Conservation (phyloP, 1,140 invertebrate genomes). For the Mactra quadrangularis region DNA sequence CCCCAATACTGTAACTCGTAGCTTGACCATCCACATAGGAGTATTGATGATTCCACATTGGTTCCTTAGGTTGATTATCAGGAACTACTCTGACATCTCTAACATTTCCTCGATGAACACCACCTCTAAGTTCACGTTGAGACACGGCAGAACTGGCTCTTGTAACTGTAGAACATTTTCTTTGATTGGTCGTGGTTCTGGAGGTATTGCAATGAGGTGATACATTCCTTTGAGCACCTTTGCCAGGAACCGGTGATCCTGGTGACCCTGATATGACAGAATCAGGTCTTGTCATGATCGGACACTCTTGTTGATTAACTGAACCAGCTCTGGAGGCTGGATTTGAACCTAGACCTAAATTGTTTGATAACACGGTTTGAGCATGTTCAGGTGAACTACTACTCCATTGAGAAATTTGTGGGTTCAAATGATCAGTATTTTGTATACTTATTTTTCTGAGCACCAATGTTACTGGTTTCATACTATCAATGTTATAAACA, state of each 20-base stretch:
- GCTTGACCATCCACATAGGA: constrained; percentile 37
- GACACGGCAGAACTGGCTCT: constrained; percentile 10
- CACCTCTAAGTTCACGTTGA: constrained; percentile 3
- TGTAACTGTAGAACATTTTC: background rate
- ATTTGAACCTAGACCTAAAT: background rate
- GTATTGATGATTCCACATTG: constrained; percentile 46
- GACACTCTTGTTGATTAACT: background rate
- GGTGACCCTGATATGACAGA: background rate
- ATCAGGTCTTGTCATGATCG: background rate
- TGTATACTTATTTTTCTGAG: constrained; percentile 60
- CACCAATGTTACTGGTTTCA: constrained; percentile 51
- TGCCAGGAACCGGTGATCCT: background rate
- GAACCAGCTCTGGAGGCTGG: background rate
- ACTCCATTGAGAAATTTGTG: background rate
- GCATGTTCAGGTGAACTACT: background rate
- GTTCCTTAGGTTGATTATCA: constrained; percentile 38
- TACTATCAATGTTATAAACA: constrained; percentile 37
- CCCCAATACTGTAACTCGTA: constrained; percentile 38
- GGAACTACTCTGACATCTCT: constrained; percentile 36
- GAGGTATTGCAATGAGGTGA: constrained; percentile 10
- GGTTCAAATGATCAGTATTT: constrained; percentile 31
- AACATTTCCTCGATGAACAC: constrained; percentile 11
- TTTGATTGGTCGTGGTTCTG: background rate
- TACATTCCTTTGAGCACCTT: background rate
- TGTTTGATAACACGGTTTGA: background rate